phyloP scores from a whole-genome alignment of 2,113 vertebrate species.

The Tor tambroides region DNA sequence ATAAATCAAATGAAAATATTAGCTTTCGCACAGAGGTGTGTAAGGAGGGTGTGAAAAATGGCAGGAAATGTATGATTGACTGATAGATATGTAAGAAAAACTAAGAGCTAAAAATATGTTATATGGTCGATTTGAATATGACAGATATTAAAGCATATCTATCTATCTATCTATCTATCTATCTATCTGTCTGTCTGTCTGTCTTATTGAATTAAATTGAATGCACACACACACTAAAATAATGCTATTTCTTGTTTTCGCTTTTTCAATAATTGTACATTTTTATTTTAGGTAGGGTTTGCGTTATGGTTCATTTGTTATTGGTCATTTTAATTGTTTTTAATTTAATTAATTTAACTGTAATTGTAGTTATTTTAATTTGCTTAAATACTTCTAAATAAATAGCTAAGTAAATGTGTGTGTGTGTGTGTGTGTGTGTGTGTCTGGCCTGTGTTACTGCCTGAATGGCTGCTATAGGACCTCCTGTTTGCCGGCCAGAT shows the following conservation, averaged over 20 bases:
- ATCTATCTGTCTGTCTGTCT: neutral
- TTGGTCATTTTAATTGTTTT: neutral
- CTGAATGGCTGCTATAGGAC: conserved; percentile 64
- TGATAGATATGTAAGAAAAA: neutral
- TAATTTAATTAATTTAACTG: too few species aligned
- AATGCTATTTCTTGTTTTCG: neutral
- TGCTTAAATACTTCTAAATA: neutral
- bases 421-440: conserved; percentile 26
- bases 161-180: neutral
- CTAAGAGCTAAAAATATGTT: neutral
- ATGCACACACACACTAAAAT: neutral
- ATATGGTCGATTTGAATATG: neutral
- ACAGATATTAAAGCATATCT: neutral
- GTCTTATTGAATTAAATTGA: neutral
- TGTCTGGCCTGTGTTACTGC: conserved; percentile 45
- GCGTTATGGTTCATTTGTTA: neutral
- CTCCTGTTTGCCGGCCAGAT: conserved; percentile 70
- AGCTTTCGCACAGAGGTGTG: neutral
- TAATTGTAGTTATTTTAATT: neutral
- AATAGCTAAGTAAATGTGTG: neutral
- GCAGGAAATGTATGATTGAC: neutral
- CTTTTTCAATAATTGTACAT: neutral
- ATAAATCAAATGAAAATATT: neutral
- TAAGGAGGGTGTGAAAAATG: conserved; percentile 13
- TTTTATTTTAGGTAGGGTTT: neutral